Base-by-base conservation (phyloP, 2,888 invertebrate species). In the Protodeltote pygarga region DNA sequence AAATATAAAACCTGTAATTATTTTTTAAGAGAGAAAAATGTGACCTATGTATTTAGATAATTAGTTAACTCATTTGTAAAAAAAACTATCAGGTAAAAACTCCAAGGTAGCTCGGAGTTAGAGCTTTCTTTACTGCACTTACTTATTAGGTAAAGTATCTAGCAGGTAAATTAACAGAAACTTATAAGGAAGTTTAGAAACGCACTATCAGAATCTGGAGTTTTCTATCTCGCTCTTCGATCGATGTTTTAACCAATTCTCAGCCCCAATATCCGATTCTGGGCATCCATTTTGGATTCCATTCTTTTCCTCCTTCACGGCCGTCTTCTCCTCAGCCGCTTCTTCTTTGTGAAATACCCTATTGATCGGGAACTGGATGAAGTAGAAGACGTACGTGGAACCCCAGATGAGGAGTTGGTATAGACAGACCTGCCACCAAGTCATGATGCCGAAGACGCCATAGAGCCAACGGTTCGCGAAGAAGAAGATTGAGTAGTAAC, bases 401-500 rank as follows among this genome's bases (percentile, higher is more conserved):
- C 45, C 25, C 89, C 89, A 88, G 55, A 88, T 88, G 20, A 72
- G 28, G 17, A 85, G 39, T 52, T 91, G 89, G 77, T 80, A 87
- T 0, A 89, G 49, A 58, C 85, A 86, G 39, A 89, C 77, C 44
- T 93, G 90, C 80, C 92, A 89, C 92, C 93, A 92, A 54, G 81
- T 87, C 84, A 94, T 83, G 47, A 91, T 69, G 19, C 87, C 87
- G 73, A 93, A 92, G 37, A 94, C 76, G 1, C 86, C 88, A 75
- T 93, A 93, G 2, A 93, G 66, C 93, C 93, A 92, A 15, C 92
- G 79, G 27, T 86, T 71, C 3, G 87, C 73, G 65, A 87, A 62
- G 69, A 92, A 88, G 75, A 89, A 91, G 37, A 93, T 87, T 0
- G 82, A 71, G 62, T 92, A 92, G 61, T 89, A 90, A 0, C 83